Conservation (phyloP, 2,888 invertebrate species). For the Drosophila paranaensis region DNA sequence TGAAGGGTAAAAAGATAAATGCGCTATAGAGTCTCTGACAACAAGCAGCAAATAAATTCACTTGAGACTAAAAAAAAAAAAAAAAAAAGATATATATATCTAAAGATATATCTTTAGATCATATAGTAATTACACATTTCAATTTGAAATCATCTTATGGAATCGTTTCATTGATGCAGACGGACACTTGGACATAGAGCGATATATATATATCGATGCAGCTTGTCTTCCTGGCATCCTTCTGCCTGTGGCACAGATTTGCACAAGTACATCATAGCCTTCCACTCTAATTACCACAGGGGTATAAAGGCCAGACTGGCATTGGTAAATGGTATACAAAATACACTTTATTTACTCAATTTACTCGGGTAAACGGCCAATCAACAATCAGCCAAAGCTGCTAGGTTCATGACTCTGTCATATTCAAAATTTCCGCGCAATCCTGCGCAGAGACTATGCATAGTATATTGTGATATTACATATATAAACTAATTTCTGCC, state of each 20-base stretch:
- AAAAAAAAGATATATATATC: too few relatives aligned
- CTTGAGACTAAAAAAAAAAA: too few relatives aligned
- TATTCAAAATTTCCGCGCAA: not conserved
- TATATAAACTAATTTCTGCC: not conserved
- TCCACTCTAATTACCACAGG: not conserved
- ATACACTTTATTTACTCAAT: not conserved
- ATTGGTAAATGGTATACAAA: constrained; percentile 1
- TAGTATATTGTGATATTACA: not conserved
- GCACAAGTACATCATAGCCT: not conserved
- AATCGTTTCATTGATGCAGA: too few relatives aligned
- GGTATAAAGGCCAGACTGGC: not conserved
- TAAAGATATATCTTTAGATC: too few relatives aligned
- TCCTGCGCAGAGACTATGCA: not conserved
- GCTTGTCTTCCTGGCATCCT: not conserved
- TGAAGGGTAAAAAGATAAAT: too few relatives aligned
- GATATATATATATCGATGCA: too few relatives aligned
- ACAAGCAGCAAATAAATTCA: too few relatives aligned
- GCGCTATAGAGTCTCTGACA: too few relatives aligned
- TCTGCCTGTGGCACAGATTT: not conserved
- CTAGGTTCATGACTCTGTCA: not conserved
- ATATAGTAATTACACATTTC: too few relatives aligned
- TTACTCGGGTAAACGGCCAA: not conserved
- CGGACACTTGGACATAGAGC: too few relatives aligned
- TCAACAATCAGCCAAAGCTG: not conserved
- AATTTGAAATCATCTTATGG: too few relatives aligned